Conservation (phyloP, 2,888 invertebrate genomes). For the Agrochola circellaris region DNA sequence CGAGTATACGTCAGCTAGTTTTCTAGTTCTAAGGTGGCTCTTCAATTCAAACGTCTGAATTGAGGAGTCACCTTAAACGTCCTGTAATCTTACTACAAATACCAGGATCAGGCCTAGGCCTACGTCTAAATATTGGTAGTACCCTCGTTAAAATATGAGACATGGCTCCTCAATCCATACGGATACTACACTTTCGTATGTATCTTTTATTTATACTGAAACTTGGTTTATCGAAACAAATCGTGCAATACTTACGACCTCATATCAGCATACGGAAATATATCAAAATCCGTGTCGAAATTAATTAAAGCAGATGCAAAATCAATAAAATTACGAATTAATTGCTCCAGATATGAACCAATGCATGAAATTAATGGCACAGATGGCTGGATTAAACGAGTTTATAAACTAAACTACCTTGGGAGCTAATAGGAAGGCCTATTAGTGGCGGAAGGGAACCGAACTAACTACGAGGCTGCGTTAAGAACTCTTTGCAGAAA, state of each 20-base stretch:
- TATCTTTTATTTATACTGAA: background rate
- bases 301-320: constrained; percentile 23
- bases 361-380: constrained; percentile 18
- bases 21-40: too few relatives aligned
- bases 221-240: background rate
- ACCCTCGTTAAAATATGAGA: too few relatives aligned
- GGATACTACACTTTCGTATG: background rate
- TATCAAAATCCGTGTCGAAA: background rate
- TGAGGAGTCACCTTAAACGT: too few relatives aligned
- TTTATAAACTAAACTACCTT: constrained; percentile 5
- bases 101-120: too few relatives aligned
- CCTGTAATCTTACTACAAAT: too few relatives aligned
- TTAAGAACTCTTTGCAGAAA: background rate
- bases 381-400: constrained; percentile 31
- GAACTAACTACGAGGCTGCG: background rate
- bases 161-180: too few relatives aligned
- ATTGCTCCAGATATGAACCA: constrained; percentile 10
- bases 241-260: background rate
- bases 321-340: constrained; percentile 21
- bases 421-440: constrained; percentile 2
- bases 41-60: too few relatives aligned
- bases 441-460: constrained; percentile 11
- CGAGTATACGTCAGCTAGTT: too few relatives aligned
- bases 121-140: too few relatives aligned
- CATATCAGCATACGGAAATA: background rate